Conservation (phyloP, 1,140 invertebrate species). For the Kradibia gibbosae region DNA sequence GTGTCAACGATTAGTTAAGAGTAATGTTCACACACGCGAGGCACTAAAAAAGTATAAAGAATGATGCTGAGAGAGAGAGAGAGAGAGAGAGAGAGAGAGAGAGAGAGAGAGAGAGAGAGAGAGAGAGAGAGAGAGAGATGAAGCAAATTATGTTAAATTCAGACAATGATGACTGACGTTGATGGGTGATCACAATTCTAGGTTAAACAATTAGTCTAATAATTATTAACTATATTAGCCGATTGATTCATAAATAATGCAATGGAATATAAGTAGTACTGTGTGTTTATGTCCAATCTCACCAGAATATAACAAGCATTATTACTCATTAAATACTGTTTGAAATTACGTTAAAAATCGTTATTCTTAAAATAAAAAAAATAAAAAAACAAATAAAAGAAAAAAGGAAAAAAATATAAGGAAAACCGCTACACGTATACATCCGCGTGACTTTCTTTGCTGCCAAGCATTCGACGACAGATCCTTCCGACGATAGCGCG, state of each 20-base stretch:
- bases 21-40: no score
- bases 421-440: conserved; percentile 47
- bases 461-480: conserved; percentile 48
- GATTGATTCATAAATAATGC: conserved; percentile 74
- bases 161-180: conserved; percentile 66
- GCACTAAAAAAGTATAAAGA: conserved; percentile 41
- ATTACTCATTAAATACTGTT: conserved; percentile 72
- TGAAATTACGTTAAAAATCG: conserved; percentile 69
- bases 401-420: conserved; percentile 25
- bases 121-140: conserved; percentile 40
- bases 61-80: background rate
- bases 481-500: conserved; percentile 52
- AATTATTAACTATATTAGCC: conserved; percentile 73
- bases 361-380: conserved; percentile 58
- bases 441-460: conserved; percentile 50
- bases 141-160: conserved; percentile 59
- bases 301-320: conserved; percentile 72
- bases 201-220: conserved; percentile 73
- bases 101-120: conserved; percentile 49
- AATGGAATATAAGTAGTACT: conserved; percentile 73
- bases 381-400: conserved; percentile 14
- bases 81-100: conserved; percentile 42
- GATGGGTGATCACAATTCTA: conserved; percentile 73
- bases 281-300: conserved; percentile 73
- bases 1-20: conserved; percentile 51